Base-by-base conservation (phyloP, 2,888 invertebrate species). In the Digitonthophagus gazella region DNA sequence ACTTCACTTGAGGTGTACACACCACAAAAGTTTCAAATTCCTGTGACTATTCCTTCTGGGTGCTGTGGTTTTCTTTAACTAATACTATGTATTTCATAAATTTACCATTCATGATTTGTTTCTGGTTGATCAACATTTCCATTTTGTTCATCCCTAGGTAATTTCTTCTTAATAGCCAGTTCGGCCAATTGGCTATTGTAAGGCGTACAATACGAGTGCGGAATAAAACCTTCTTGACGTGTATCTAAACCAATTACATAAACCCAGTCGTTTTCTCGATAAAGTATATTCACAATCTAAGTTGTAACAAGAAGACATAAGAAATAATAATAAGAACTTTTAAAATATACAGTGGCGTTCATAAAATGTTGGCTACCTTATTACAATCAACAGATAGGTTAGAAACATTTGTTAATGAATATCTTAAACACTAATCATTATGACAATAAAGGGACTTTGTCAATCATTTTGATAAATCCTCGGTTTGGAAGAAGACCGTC, bases 221-320 rank as follows among this genome's bases (percentile, higher is more conserved):
- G 97, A 76, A 97, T 96, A 79, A 97, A 97, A 0, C 97, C 97
- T 82, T 97, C 96, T 79, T 93, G 90, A 66, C 95, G 86, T 15
- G 94, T 93, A 76, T 95, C 95, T 63, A 94, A 91, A 1, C 94
- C 92, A 79, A 97, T 95, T 0, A 97, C 96, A 83, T 97, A 97
- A 5, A 96, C 96, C 97, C 97, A 97, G 83, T 97, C 97, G 80
- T 97, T 96, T 82, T 97, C 97, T 75, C 96, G 88, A 82, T 97
- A 97, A 72, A 97, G 84, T 71, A 97, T 92, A 84, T 96, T 95
- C n/a, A 97, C 96, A 79, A 95, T 90, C 87, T 90, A 80, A 57
- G 81, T n/a, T n/a, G n/a, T n/a, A n/a, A n/a, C n/a, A n/a, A n/a
- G n/a, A 82, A 72, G 65, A 67, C 11, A 54, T 54, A 11, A 68